These are phyloP conservation scores for Oscheius sp. DNA, from an alignment of 2,888 invertebrate species.

Conservation along the genomic window DNA sequence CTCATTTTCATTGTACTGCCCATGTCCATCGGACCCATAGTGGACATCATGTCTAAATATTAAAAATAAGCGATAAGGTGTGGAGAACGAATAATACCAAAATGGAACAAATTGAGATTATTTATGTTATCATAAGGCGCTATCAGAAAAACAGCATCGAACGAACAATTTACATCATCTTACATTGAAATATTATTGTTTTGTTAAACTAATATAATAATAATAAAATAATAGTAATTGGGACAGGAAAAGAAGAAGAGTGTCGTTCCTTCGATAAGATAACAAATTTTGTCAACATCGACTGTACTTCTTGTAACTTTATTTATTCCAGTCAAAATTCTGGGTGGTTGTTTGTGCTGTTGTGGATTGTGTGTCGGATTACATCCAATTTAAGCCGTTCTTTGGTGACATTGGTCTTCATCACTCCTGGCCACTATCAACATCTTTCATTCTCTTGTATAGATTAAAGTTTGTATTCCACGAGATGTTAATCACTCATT, in stretches of 20 bases:
- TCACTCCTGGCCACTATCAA: background rate
- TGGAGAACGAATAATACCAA: constrained; percentile 5
- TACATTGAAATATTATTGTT: too few relatives aligned
- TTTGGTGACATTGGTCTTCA: background rate
- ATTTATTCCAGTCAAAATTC: background rate
- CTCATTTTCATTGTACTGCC: constrained; percentile 6
- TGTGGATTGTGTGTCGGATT: constrained; percentile 21
- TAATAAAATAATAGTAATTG: too few relatives aligned
- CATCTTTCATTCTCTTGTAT: constrained; percentile 3
- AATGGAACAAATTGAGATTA: constrained; percentile 14
- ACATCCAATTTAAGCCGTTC: constrained; percentile 17
- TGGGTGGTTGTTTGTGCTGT: background rate
- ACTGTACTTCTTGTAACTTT: background rate
- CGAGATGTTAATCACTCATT: too few relatives aligned
- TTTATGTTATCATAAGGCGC: too few relatives aligned
- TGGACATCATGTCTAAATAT: background rate
- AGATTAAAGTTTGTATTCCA: too few relatives aligned
- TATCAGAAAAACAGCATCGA: too few relatives aligned
- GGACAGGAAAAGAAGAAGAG: background rate
- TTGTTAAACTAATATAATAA: too few relatives aligned
- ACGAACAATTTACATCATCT: background rate
- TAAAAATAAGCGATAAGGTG: background rate
- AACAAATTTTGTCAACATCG: background rate
- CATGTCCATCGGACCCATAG: constrained; percentile 15
- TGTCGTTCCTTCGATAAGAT: background rate